These are phyloP conservation scores for Orientallactaga sibirica DNA, from an alignment of 2,797 vertebrate genomes.

Conservation along the genomic window DNA sequence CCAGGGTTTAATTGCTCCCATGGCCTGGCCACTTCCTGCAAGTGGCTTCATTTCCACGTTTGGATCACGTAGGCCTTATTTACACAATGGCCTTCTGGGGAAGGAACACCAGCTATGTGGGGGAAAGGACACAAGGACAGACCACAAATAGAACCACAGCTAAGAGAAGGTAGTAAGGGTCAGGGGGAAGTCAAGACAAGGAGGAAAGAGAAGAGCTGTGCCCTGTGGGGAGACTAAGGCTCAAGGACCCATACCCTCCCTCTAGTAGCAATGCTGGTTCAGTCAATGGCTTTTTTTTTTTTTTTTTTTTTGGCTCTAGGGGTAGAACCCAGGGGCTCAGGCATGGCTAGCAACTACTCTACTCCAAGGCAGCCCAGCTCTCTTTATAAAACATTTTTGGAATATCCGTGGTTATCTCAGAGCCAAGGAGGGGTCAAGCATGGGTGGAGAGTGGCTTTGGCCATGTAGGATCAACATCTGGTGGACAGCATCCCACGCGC, in stretches of 20 bases:
- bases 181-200: fast-evolving
- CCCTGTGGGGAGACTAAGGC: neutral
- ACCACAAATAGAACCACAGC: neutral
- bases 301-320: neutral
- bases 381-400: neutral
- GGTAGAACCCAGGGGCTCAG: too few species aligned
- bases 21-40: neutral
- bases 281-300: neutral
- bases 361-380: neutral
- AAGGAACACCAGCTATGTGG: neutral
- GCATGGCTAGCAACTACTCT: too few species aligned
- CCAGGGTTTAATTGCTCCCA: neutral
- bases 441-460: too few species aligned
- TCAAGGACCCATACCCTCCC: neutral
- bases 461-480: neutral
- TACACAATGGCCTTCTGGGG: constrained; percentile 48
- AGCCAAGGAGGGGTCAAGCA: neutral
- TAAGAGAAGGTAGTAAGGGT: neutral
- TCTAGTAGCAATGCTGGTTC: neutral
- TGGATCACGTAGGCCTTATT: constrained; percentile 11
- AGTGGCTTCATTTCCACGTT: neutral
- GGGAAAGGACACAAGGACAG: constrained; percentile 69
- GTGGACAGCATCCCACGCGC: too few species aligned
- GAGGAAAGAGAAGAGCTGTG: neutral
- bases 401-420: neutral